These are phyloP conservation scores for Drosophila nr. fundita DNA, from an alignment of 2,888 invertebrate genomes.

Conservation along the genomic window DNA sequence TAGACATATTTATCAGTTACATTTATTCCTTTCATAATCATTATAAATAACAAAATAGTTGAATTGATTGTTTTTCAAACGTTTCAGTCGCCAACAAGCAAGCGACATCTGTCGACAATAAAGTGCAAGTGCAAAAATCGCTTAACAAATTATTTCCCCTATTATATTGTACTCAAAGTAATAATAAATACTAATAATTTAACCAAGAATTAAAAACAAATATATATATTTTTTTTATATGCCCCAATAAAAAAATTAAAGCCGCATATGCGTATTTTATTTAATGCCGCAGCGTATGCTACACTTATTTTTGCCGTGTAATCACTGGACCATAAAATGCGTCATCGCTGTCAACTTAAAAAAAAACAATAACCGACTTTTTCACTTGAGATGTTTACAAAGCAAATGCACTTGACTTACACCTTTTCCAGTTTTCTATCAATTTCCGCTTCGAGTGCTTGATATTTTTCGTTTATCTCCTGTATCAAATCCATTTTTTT, in stretches of 20 bases:
- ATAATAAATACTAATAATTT: background rate
- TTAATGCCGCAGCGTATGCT: conserved; percentile 26
- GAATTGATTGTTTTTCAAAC: background rate
- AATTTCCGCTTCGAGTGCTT: conserved; percentile 81
- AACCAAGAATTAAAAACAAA: background rate
- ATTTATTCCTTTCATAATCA: background rate
- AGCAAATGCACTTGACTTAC: conserved; percentile 61
- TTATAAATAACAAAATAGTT: background rate
- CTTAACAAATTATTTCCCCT: background rate
- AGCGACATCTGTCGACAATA: conserved; percentile 22
- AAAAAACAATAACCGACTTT: background rate
- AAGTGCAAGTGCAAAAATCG: background rate
- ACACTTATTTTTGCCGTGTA: background rate
- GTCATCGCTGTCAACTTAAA: background rate
- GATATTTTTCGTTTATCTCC: conserved; percentile 83
- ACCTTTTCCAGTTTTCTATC: conserved; percentile 82
- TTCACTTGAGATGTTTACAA: background rate
- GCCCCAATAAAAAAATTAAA: background rate
- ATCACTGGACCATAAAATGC: background rate
- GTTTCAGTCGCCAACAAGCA: background rate
- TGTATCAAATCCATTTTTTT: conserved; percentile 81
- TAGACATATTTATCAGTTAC: background rate
- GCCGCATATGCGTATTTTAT: background rate
- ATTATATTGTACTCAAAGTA: background rate
- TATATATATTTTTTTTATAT: background rate